Base-by-base conservation (phyloP, 2,113 vertebrate genomes). In the Ptilonorhynchus violaceus region DNA sequence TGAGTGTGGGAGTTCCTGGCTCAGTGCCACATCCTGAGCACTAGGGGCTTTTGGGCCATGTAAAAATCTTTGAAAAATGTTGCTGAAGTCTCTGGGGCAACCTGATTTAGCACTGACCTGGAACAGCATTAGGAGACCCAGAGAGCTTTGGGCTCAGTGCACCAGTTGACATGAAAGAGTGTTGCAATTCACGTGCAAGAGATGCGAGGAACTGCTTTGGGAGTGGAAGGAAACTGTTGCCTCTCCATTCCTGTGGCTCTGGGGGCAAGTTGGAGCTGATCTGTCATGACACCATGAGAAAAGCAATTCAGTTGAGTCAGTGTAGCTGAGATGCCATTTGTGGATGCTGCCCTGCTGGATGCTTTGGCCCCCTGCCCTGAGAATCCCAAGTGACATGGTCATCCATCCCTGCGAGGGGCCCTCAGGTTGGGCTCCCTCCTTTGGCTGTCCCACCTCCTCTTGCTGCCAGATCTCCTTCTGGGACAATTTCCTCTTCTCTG, bases 41-140 rank as follows among this genome's bases (percentile, higher is more conserved):
- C 59, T 46, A 9, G 39, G 41, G 41, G 6, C 6, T 92, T 78
- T 70, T 1, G 4, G 50, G n/a, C 25, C 6, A 4, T 5, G 33
- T 39, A 66, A 74, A 76, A 86, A 35, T 56, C 19, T 72, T 64
- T 88, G 37, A 60, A 88, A 93, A 90, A 68, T 0, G 0, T 24
- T 72, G 23, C 75, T 83, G 59, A 77, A 67, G 42, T 91, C 79
- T 92, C 79, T 74, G 72, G 52, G 52, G 80, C 28, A 59, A 12
- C 55, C 76, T 89, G 42, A 84, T 91, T 91, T 92, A 93, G 79
- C 83, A 31, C 30, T 91, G 95, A 84, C 68, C 79, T 95, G 78
- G 83, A 93, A 93, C 55, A 84, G 59, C 33, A 18, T 13, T 42
- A 78, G 76, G 21, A 89, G 74, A 52, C 24, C 4, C 11, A 11